A percentile compares a stretch with the other conserved stretches of the same genome.
phyloP scores from a whole-genome alignment of 2,797 vertebrate genomes.

The Silurus lanzhouensis region DNA sequence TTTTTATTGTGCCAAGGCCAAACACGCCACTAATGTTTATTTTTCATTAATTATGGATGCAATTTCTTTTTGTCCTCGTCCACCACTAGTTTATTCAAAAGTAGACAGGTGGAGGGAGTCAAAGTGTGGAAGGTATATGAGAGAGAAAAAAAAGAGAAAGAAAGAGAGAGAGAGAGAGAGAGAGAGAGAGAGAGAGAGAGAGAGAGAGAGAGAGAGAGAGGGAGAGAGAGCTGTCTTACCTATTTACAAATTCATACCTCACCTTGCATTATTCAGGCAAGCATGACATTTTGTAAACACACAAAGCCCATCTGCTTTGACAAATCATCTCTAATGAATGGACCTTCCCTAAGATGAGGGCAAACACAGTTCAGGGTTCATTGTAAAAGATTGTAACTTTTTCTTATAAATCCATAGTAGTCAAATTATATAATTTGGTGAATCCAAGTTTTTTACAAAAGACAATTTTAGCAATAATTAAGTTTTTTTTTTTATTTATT shows the following conservation, averaged over 20 bases:
- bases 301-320: constrained; percentile 58
- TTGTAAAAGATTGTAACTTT: not conserved
- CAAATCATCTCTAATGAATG: constrained; percentile 58
- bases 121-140: constrained; percentile 21
- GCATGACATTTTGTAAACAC: constrained; percentile 58
- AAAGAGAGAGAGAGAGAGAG: constrained; percentile 22
- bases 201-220: constrained; percentile 33
- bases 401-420: not conserved
- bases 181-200: constrained; percentile 37
- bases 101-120: constrained; percentile 50
- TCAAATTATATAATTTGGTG: not conserved
- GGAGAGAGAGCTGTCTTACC: constrained; percentile 29
- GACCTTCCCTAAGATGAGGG: constrained; percentile 51
- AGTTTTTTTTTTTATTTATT: no score
- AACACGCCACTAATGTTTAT: constrained; percentile 58
- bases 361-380: not conserved
- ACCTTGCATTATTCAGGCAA: constrained; percentile 58
- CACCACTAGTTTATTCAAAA: constrained; percentile 59
- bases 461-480: no score
- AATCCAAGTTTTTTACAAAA: no score
- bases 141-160: constrained; percentile 36
- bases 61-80: constrained; percentile 57
- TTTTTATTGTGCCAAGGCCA: constrained; percentile 55
- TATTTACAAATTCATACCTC: constrained; percentile 61
- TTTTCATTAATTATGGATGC: constrained; percentile 69